These are phyloP conservation scores for Marmota flaviventris DNA, from an alignment of 2,113 vertebrate genomes.

Conservation along the genomic window DNA sequence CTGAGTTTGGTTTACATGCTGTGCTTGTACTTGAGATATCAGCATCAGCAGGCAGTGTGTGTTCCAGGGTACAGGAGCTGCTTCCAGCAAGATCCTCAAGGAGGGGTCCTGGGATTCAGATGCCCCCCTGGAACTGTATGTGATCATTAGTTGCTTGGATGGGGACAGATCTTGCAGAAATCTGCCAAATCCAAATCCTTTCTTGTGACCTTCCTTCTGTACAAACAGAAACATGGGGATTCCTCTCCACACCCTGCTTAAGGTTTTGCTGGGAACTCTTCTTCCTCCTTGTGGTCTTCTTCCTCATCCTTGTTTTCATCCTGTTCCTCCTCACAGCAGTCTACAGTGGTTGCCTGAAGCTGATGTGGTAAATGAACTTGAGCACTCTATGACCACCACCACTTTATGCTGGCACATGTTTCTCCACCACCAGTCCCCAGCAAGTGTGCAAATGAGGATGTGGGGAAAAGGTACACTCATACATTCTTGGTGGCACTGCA, in stretches of 20 bases:
- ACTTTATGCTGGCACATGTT: background rate
- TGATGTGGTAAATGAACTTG: background rate
- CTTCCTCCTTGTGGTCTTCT: background rate
- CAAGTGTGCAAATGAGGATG: background rate
- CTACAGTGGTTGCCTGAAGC: background rate
- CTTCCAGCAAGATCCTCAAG: no score
- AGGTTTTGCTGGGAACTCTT: background rate
- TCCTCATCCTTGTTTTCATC: background rate
- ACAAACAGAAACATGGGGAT: no score
- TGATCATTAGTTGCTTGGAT: no score
- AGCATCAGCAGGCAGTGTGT: background rate
- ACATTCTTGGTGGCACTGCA: no score
- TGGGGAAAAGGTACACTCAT: no score
- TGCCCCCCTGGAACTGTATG: no score
- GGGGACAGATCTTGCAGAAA: no score
- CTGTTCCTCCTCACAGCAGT: background rate
- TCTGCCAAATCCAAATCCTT: no score
- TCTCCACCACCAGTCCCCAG: background rate
- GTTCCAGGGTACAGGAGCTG: background rate
- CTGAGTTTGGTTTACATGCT: background rate
- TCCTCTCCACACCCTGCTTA: no score
- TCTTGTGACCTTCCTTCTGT: no score
- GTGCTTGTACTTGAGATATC: background rate
- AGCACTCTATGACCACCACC: background rate
- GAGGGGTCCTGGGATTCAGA: no score